phyloP scores from a whole-genome alignment of 2,797 vertebrate genomes.

The Platalea minor region DNA sequence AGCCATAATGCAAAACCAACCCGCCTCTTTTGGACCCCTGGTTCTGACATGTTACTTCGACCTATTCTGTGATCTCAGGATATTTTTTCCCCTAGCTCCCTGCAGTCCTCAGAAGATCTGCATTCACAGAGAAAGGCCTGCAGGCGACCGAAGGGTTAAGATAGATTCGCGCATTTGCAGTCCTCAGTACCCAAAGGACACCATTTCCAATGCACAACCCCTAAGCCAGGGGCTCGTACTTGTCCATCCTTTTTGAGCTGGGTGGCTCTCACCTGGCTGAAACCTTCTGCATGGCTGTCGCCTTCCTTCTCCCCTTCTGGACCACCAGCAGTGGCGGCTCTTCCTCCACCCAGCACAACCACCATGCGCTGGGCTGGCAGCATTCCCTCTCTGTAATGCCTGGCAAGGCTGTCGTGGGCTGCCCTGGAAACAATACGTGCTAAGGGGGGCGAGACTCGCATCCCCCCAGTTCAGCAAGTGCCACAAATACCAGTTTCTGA shows the following conservation, averaged over 20 bases:
- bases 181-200: background rate
- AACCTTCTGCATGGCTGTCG: background rate
- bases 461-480: background rate
- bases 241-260: background rate
- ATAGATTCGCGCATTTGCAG: background rate
- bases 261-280: background rate
- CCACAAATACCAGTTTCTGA: background rate
- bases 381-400: background rate
- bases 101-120: background rate
- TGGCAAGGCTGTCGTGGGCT: background rate
- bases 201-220: background rate
- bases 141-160: background rate
- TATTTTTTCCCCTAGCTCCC: background rate
- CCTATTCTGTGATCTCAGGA: fast-evolving
- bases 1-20: background rate
- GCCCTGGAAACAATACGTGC: fast-evolving
- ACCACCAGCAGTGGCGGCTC: background rate
- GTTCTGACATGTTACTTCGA: background rate
- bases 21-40: background rate
- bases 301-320: background rate
- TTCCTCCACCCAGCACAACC: background rate
- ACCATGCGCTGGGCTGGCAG: fast-evolving
- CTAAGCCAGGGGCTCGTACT: background rate
- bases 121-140: background rate
- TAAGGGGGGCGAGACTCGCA: fast-evolving